Evolutionary conservation across 2,888 invertebrate genomes (phyloP).

Genomic region (Cheilosia variabilis): DNA sequence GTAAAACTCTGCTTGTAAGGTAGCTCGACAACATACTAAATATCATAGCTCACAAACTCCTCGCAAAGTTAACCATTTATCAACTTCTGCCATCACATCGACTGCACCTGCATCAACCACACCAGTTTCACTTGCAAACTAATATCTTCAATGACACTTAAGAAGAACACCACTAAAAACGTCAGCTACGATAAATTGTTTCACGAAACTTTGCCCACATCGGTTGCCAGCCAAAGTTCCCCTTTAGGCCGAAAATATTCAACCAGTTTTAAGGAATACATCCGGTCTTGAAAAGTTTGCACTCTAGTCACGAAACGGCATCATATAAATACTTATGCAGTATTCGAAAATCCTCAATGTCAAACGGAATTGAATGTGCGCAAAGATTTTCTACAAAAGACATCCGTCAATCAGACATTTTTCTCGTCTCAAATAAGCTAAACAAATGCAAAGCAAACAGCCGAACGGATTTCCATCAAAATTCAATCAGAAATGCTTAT

Average conservation of each 20-base stretch:
- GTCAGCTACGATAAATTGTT: slow-evolving; percentile 3
- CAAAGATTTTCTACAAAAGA: not conserved
- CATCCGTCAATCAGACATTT: slow-evolving; percentile 7
- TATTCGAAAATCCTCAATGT: slow-evolving; percentile 8
- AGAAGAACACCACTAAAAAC: not conserved
- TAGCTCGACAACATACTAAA: not conserved
- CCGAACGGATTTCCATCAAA: slow-evolving; percentile 7
- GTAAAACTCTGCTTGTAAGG: not conserved
- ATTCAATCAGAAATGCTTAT: slow-evolving; percentile 1
- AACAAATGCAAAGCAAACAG: slow-evolving; percentile 12
- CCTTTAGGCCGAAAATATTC: not conserved
- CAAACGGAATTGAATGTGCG: slow-evolving; percentile 2
- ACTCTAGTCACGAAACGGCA: not conserved
- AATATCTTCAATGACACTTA: slow-evolving; percentile 20
- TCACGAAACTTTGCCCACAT: slow-evolving; percentile 17
- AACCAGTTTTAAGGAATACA: not conserved
- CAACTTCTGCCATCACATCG: not conserved
- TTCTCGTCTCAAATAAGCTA: not conserved
- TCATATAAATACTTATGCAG: not conserved
- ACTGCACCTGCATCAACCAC: not conserved
- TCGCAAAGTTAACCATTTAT: not conserved
- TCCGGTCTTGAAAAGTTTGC: not conserved
- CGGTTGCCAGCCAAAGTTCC: slow-evolving; percentile 9
- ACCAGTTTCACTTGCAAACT: not conserved
- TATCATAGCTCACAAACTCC: not conserved